Evolutionary conservation across 2,888 invertebrate genomes (phyloP).

Genomic region (Epiperipatus broadwayi): DNA sequence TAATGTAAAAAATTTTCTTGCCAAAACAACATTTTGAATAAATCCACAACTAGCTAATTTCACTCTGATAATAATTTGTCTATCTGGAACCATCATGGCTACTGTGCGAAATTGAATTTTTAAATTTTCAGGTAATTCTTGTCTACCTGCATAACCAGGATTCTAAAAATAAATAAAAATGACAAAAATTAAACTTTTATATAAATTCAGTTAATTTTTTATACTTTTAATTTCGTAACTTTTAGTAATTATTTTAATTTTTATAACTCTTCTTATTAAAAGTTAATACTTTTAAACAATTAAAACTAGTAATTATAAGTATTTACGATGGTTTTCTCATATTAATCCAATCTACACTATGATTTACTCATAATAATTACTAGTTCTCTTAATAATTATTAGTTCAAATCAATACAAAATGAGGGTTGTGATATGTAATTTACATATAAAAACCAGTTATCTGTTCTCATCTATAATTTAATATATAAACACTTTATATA

Average conservation of each 20-base stretch:
- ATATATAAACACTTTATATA: too few relatives aligned
- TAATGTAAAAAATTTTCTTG: constrained; percentile 84
- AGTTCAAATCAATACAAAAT: too few relatives aligned
- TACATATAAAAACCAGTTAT: too few relatives aligned
- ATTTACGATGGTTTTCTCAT: constrained; percentile 9
- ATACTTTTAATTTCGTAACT: too few relatives aligned
- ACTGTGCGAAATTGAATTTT: constrained; percentile 95
- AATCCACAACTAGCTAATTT: constrained; percentile 91
- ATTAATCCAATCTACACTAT: too few relatives aligned
- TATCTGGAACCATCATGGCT: constrained; percentile 96
- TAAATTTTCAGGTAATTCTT: constrained; percentile 85
- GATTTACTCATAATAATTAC: too few relatives aligned
- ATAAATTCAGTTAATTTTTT: too few relatives aligned
- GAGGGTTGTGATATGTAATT: too few relatives aligned
- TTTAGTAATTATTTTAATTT: too few relatives aligned
- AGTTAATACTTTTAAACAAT: constrained; percentile 3
- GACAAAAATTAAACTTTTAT: too few relatives aligned
- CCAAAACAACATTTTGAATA: constrained; percentile 77
- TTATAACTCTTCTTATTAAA: not conserved
- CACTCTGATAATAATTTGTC: constrained; percentile 88
- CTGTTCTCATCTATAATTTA: too few relatives aligned
- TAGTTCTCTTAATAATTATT: too few relatives aligned
- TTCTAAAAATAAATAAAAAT: constrained; percentile 41
- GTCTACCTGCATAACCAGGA: constrained; percentile 88
- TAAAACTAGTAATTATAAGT: constrained; percentile 1